Base-by-base conservation (phyloP, 1,140 invertebrate genomes). In the Carcinoscorpius rotundicauda region DNA sequence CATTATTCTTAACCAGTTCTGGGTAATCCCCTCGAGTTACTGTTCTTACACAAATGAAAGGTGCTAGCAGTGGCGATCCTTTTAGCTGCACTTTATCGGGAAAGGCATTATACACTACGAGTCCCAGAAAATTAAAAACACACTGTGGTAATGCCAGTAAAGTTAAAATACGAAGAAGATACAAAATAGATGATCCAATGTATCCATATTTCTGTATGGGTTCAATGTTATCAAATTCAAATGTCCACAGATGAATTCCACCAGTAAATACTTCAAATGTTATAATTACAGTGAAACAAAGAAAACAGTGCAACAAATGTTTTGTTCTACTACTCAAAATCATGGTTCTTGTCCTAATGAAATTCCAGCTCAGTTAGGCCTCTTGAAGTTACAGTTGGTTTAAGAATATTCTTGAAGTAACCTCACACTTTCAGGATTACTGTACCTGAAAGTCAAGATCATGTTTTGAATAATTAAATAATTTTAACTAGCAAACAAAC, bases 11-110 rank as follows among this genome's bases (percentile, higher is more conserved):
- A 0, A 98, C 93, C 60, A 98, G 78, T 66, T 94, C 86, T 3
- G 95, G 91, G 79, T 88, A 98, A 78, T 97, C 91, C 3, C 96
- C 96, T 66, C 93, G 83, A 0, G 96, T 98, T 0, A 99, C 96
- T 5, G 97, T 86, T 62, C 96, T 83, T 68, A 98, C 90, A 76
- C 93, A 97, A 60, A 98, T 87, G 75, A 97, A 97, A 4, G 96
- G 95, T 29, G 93, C 92, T 66, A 96, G 77, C 5, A 97, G 76
- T 8, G 91, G 93, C 3, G 90, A 93, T 5, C 88, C 88, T 77
- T 94, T 93, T 3, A 97, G 79, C 65, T 86, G 81, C 4, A 97
- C 90, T 80, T 93, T 93, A 69, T 93, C 89, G 52, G 92, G 91
- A 77, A 98, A 98, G 64, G 91, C 89, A 80, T 98, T 97, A 76